Percentiles rank a stretch among this genome's conserved stretches.
Conservation (phyloP, 1,140 invertebrate genomes). For the Harlomillsia oculata region DNA sequence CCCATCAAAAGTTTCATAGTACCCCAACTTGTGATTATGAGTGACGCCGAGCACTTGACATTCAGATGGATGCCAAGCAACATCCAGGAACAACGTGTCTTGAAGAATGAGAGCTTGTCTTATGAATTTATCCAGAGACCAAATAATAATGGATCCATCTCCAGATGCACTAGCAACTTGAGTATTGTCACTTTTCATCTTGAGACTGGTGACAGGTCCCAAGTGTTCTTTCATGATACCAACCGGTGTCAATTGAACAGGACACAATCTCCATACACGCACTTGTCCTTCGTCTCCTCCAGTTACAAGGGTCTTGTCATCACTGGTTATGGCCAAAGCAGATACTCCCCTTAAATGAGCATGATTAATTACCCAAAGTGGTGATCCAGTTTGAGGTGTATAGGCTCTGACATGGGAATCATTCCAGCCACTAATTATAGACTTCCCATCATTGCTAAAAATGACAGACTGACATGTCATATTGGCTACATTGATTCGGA, state of each 20-base stretch:
- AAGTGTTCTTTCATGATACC: constrained; percentile 79
- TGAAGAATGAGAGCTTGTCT: constrained; percentile 73
- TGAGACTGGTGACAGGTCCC: constrained; percentile 68
- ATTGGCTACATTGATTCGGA: constrained; percentile 73
- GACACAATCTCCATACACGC: constrained; percentile 60
- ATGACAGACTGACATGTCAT: constrained; percentile 68
- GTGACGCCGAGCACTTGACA: constrained; percentile 65
- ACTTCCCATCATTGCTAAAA: constrained; percentile 66
- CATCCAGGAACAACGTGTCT: constrained; percentile 77
- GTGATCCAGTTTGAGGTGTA: constrained; percentile 64
- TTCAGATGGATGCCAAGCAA: constrained; percentile 63
- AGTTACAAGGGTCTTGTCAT: constrained; percentile 62
- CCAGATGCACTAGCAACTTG: constrained; percentile 75
- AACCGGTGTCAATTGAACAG: constrained; percentile 52
- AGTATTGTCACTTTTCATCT: constrained; percentile 60
- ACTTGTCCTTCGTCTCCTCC: constrained; percentile 61
- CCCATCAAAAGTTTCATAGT: constrained; percentile 77
- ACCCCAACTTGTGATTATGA: constrained; percentile 73
- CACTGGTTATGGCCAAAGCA: constrained; percentile 60
- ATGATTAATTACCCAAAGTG: constrained; percentile 69
- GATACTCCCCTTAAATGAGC: constrained; percentile 69
- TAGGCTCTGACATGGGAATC: constrained; percentile 56
- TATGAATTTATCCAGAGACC: constrained; percentile 55
- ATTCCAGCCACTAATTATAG: constrained; percentile 47
- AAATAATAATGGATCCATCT: constrained; percentile 84